Percentiles rank a stretch among this genome's conserved stretches.
These are phyloP conservation scores for Manduca sexta DNA, from an alignment of 1,140 invertebrate species.

Conservation along the genomic window DNA sequence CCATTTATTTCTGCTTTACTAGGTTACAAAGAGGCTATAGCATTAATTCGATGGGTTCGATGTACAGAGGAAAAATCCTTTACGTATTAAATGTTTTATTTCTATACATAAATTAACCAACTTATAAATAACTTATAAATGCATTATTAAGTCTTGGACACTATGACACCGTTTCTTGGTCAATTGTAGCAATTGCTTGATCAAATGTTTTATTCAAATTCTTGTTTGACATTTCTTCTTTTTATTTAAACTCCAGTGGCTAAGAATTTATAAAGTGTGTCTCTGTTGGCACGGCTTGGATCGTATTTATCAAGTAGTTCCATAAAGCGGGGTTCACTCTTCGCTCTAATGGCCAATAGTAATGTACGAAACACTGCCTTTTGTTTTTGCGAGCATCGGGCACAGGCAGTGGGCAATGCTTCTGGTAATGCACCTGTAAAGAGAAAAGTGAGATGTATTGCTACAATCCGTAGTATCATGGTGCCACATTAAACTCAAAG, in stretches of 20 bases:
- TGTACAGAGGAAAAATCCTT: no score
- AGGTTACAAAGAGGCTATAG: background rate
- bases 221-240: no score
- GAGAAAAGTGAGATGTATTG: no score
- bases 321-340: conserved; percentile 52
- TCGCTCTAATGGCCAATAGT: conserved; percentile 54
- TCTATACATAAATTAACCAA: conserved; percentile 10
- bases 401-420: conserved; percentile 74
- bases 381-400: conserved; percentile 74
- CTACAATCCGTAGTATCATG: no score
- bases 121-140: conserved; percentile 16
- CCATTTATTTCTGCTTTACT: no score
- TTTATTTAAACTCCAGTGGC: conserved; percentile 31
- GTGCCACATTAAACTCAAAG: no score
- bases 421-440: conserved; percentile 76
- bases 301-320: conserved; percentile 64
- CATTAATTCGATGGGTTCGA: background rate
- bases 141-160: conserved; percentile 3
- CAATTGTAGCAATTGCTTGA: background rate
- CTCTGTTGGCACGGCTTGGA: conserved; percentile 42
- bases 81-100: background rate
- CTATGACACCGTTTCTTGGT: background rate
- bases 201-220: no score
- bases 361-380: conserved; percentile 76
- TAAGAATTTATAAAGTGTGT: conserved; percentile 52